Evolutionary conservation across 2,888 invertebrate species (phyloP).

Genomic region (Belgica antarctica): DNA sequence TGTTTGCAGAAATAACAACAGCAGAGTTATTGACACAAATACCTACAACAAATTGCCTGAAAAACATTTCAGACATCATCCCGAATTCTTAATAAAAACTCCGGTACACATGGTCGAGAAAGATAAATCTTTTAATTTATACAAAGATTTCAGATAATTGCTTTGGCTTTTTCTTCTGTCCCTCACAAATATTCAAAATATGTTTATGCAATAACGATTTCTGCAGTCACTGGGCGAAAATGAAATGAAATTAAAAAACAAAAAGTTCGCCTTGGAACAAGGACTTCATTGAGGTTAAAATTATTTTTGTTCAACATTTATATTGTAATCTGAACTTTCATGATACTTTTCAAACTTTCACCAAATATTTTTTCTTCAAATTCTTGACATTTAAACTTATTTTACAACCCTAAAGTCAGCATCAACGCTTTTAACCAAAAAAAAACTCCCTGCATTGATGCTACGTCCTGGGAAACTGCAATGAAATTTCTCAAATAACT

Average conservation of each 20-base stretch:
- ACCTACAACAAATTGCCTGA: constrained; percentile 22
- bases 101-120: not conserved
- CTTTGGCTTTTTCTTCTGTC: not conserved
- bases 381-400: no score
- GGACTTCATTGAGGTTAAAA: no score
- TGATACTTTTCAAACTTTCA: no score
- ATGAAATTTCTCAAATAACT: constrained; percentile 26
- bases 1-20: no score
- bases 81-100: constrained; percentile 23
- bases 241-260: constrained; percentile 17
- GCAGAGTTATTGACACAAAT: constrained; percentile 24
- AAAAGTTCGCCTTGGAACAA: not conserved
- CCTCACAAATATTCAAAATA: constrained; percentile 16
- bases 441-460: no score
- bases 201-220: constrained; percentile 34
- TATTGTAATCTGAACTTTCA: no score
- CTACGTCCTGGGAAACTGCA: constrained; percentile 31
- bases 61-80: constrained; percentile 23
- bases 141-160: constrained; percentile 22
- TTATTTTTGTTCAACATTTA: no score
- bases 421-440: no score
- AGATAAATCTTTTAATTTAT: constrained; percentile 34
- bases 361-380: no score
- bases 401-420: no score
- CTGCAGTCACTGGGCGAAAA: not conserved